Evolutionary conservation across 2,888 invertebrate species (phyloP).

Genomic region (Eupithecia dodoneata): DNA sequence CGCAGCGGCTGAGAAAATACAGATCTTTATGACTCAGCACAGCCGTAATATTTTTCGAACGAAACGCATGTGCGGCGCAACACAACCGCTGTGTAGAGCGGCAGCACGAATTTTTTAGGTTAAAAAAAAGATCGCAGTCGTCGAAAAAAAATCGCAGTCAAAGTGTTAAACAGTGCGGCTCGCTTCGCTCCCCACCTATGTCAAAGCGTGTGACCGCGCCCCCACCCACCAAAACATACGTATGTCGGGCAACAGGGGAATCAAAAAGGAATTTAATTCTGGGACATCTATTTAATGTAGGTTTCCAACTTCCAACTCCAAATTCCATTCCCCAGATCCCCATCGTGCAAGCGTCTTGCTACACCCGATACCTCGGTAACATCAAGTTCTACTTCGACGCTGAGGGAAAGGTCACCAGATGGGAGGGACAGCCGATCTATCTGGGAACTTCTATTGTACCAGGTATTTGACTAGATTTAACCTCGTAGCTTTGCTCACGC

Average conservation of each 20-base stretch:
- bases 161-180: not conserved
- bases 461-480: slow-evolving; percentile 66
- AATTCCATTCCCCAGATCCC: slow-evolving; percentile 71
- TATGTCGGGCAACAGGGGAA: not conserved
- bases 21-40: too few species aligned
- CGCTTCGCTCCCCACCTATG: not conserved
- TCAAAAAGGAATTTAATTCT: not conserved
- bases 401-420: slow-evolving; percentile 85
- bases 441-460: slow-evolving; percentile 85
- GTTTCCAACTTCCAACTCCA: too few species aligned
- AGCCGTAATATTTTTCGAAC: too few species aligned
- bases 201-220: not conserved
- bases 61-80: too few species aligned
- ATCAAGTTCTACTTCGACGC: slow-evolving; percentile 88
- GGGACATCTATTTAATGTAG: not conserved
- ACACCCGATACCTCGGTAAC: slow-evolving; percentile 91
- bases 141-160: too few species aligned
- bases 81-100: too few species aligned
- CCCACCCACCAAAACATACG: not conserved
- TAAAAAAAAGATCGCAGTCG: too few species aligned
- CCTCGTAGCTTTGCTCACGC: too few species aligned
- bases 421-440: slow-evolving; percentile 90
- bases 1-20: too few species aligned
- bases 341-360: slow-evolving; percentile 89
- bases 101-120: too few species aligned